phyloP scores from a whole-genome alignment of 2,113 vertebrate genomes.

The Myiozetetes cayanensis region DNA sequence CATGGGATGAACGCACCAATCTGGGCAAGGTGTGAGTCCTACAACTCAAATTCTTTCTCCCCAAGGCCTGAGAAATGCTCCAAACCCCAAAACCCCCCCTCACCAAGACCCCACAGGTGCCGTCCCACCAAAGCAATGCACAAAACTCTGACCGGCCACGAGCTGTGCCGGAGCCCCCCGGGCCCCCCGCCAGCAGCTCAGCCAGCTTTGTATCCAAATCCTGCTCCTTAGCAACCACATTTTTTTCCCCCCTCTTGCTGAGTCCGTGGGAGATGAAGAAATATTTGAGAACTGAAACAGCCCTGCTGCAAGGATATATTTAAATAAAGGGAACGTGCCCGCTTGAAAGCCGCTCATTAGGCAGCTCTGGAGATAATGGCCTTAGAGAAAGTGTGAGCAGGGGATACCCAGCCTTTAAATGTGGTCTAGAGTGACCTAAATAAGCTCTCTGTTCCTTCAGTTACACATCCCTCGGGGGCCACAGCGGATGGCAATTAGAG shows the following conservation, averaged over 20 bases:
- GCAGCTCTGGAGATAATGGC: neutral
- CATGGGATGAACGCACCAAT: neutral
- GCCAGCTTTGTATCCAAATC: slow-evolving; percentile 57
- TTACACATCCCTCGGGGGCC: neutral
- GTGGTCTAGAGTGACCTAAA: slow-evolving; percentile 21
- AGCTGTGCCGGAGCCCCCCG: neutral
- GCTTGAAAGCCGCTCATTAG: neutral
- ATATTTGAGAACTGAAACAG: slow-evolving; percentile 33
- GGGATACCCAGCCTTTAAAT: neutral
- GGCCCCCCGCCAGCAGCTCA: neutral
- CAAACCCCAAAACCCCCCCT: neutral
- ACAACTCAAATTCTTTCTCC: neutral
- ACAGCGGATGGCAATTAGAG: neutral
- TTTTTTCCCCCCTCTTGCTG: neutral
- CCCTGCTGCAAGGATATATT: neutral
- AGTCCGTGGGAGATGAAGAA: slow-evolving; percentile 37
- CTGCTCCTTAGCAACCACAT: slow-evolving; percentile 61
- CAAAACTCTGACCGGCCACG: neutral
- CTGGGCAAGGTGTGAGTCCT: rapidly evolving
- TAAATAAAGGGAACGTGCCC: neutral
- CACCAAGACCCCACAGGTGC: neutral
- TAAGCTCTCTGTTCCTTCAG: neutral
- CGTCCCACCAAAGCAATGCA: neutral
- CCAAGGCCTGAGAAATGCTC: neutral
- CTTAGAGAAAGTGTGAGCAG: neutral